phyloP scores from a whole-genome alignment of 2,113 vertebrate genomes.

The Noctilio leporinus region DNA sequence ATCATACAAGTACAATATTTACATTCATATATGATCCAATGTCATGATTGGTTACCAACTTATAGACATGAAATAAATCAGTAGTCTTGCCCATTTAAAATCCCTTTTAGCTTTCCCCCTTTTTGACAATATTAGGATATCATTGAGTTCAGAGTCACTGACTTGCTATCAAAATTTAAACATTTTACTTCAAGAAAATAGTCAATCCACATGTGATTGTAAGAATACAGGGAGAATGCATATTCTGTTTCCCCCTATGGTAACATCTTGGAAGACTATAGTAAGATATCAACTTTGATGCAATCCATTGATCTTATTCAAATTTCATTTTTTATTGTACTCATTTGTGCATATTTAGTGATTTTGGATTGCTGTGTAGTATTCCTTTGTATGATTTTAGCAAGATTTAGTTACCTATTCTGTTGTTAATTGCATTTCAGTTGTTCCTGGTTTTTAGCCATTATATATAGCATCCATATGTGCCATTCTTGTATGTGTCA shows the following conservation, averaged over 20 bases:
- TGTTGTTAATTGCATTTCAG: not conserved
- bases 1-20: not conserved
- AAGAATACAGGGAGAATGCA: not conserved
- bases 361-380: not conserved
- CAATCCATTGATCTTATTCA: not conserved
- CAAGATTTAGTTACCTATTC: not conserved
- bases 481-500: not conserved
- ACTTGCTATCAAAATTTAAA: not conserved
- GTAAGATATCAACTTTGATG: not conserved
- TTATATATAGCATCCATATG: not conserved
- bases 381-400: not conserved
- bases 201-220: too few relatives aligned
- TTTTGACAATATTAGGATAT: not conserved
- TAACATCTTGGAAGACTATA: not conserved
- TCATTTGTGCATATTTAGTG: not conserved
- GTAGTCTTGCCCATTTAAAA: not conserved
- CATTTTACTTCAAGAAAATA: not conserved
- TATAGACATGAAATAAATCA: not conserved
- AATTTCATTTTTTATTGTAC: not conserved
- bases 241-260: rapidly evolving
- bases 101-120: not conserved
- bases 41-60: not conserved
- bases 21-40: not conserved
- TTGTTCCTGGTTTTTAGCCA: not conserved
- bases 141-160: not conserved